Evolutionary conservation across 2,888 invertebrate species (phyloP), one percentile per base, ranked within the genome.

Genomic region (Iphiclides podalirius): DNA sequence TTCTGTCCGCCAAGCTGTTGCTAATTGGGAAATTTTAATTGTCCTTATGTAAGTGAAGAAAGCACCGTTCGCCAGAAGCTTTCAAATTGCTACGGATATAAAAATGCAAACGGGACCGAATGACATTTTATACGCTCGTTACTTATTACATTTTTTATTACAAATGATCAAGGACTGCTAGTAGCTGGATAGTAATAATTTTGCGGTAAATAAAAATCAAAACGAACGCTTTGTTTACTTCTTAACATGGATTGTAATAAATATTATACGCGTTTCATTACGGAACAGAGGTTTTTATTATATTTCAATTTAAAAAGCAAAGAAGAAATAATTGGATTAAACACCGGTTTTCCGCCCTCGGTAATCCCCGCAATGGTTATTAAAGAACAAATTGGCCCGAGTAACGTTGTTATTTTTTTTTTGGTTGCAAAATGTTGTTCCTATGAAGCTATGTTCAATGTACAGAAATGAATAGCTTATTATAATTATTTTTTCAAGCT

Each of bases 321-420:
- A 50, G 34, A 42, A 50, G 49, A 50, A 50, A 44, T 50, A 50
- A 44, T 44, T 50, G 49, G 49, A 50, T 50, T 50, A 50, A 50
- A 50, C 35, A 28, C 39, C 28, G 34, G 38, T 44, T 38, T 43
- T 35, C 43, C 38, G 43, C 42, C 43, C 44, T 39, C 43, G 44
- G 43, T 49, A 50, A 50, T 50, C 49, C 49, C 35, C 39, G 49
- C 39, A 31, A 50, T 35, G 44, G 49, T 50, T 50, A 50, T 44
- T 50, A 44, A 50, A 50, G 49, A 50, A 39, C 49, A 39, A 44
- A 44, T 50, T 50, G 49, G 39, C 43, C 28, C 44, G 23, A 43
- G 44, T 50, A 44, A 50, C 49, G 33, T 35, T 44, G 49, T 50
- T 50, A 44, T 34, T 36, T 49, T 23, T 33, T 48, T 49, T 49